phyloP scores from a whole-genome alignment of 2,888 invertebrate species.

The Colostygia pectinataria region DNA sequence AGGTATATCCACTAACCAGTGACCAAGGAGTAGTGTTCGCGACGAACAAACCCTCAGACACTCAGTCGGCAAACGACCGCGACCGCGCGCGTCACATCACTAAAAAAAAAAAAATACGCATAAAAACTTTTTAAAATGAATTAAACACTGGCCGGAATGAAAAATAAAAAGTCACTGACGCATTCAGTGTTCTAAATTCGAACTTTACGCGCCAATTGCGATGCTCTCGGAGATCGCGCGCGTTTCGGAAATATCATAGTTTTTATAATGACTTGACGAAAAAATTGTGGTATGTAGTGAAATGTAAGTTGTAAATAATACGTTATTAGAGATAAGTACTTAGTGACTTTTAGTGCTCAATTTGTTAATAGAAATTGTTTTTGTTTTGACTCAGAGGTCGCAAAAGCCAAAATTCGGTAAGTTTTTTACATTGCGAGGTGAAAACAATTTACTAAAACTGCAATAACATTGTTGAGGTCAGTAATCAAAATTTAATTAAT shows the following conservation, averaged over 20 bases:
- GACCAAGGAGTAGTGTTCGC: conserved; percentile 62
- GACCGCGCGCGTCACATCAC: conserved; percentile 47
- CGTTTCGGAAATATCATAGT: conserved; percentile 14
- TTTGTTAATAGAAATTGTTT: conserved; percentile 11
- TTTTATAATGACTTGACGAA: conserved; percentile 31
- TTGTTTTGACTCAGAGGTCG: background rate
- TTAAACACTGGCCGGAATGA: conserved; percentile 49
- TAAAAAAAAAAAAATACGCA: conserved; percentile 36
- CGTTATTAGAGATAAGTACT: background rate
- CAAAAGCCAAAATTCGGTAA: conserved; percentile 17
- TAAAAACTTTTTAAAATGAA: conserved; percentile 46
- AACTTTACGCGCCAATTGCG: conserved; percentile 55
- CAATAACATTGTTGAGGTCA: background rate
- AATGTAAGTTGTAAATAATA: conserved; percentile 9
- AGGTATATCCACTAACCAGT: conserved; percentile 46
- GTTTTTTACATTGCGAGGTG: conserved; percentile 27
- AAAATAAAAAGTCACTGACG: conserved; percentile 54
- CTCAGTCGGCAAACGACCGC: conserved; percentile 71
- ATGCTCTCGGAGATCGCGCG: conserved; percentile 33
- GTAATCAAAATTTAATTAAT: background rate
- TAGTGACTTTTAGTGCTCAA: conserved; percentile 23
- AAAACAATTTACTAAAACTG: background rate
- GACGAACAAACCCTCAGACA: conserved; percentile 38
- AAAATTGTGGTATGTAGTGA: conserved; percentile 1
- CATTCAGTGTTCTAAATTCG: conserved; percentile 55